A percentile compares a stretch with the other conserved stretches of the same genome.
These are phyloP conservation scores for Gymnorhina tibicen DNA, from an alignment of 2,113 vertebrate genomes.

Conservation along the genomic window DNA sequence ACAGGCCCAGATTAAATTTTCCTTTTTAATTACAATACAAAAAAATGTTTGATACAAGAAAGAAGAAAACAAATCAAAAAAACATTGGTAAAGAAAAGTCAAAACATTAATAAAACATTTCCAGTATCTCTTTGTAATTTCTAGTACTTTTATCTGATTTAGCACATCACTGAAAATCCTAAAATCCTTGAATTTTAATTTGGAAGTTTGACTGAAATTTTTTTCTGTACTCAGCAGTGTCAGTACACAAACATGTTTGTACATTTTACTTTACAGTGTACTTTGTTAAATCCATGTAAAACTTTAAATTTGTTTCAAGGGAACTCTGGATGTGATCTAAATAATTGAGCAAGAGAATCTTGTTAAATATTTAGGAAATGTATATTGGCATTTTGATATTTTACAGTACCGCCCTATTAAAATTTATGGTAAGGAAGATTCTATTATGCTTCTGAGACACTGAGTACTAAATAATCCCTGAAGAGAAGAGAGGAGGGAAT, in stretches of 20 bases:
- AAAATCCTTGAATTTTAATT: conserved; percentile 28
- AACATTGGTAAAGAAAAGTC: background rate
- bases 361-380: conserved; percentile 65
- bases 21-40: background rate
- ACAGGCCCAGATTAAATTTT: background rate
- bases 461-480: background rate
- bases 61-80: background rate
- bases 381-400: conserved; percentile 39
- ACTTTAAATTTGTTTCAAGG: conserved; percentile 24
- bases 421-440: conserved; percentile 43
- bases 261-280: background rate
- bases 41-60: background rate
- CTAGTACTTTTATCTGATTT: background rate
- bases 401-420: conserved; percentile 11
- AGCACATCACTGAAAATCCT: background rate
- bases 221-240: background rate
- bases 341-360: conserved; percentile 49
- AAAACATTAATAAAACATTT: conserved; percentile 31
- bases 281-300: conserved; percentile 19
- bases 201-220: background rate
- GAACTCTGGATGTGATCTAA: conserved; percentile 43
- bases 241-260: background rate
- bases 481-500: background rate
- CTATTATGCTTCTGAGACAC: conserved; percentile 26
- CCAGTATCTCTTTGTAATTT: background rate